Percentiles rank a stretch among this genome's conserved stretches.
Evolutionary conservation across 1,140 invertebrate genomes (phyloP).

Genomic region (Caerostris darwini): DNA sequence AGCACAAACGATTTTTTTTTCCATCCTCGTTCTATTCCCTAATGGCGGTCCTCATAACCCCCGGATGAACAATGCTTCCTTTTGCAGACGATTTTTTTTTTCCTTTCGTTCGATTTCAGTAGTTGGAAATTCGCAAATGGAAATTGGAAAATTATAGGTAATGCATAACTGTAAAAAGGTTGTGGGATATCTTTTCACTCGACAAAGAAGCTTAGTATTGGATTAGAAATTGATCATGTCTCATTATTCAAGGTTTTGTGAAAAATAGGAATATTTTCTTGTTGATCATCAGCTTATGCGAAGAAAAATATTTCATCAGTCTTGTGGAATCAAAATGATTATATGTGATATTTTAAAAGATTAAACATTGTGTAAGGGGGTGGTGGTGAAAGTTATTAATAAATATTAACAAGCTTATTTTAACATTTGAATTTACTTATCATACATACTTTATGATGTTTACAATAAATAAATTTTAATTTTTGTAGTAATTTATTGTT

Average conservation of each 20-base stretch:
- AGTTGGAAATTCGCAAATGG: constrained; percentile 30
- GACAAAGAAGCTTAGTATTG: not conserved
- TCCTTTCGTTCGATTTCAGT: constrained; percentile 20
- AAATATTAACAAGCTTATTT: no score
- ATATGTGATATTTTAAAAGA: not conserved
- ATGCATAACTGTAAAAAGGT: not conserved
- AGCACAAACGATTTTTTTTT: constrained; percentile 71
- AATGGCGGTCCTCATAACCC: constrained; percentile 6
- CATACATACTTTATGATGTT: no score
- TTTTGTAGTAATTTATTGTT: no score
- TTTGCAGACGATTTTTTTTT: not conserved
- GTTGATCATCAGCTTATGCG: not conserved
- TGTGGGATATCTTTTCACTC: not conserved
- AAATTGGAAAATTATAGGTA: constrained; percentile 42
- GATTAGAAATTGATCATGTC: constrained; percentile 8
- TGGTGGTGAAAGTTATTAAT: no score
- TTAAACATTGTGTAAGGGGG: no score
- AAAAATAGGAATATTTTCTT: not conserved
- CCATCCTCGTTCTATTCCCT: not conserved
- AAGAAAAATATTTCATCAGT: not conserved
- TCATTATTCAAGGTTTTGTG: not conserved
- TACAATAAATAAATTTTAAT: no score
- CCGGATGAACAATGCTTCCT: constrained; percentile 50
- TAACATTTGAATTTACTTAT: no score
- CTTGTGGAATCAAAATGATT: not conserved